Percentiles rank a stretch among this genome's conserved stretches.
phyloP scores from a whole-genome alignment of 2,888 invertebrate species.

The Tuberolachnus salignus region DNA sequence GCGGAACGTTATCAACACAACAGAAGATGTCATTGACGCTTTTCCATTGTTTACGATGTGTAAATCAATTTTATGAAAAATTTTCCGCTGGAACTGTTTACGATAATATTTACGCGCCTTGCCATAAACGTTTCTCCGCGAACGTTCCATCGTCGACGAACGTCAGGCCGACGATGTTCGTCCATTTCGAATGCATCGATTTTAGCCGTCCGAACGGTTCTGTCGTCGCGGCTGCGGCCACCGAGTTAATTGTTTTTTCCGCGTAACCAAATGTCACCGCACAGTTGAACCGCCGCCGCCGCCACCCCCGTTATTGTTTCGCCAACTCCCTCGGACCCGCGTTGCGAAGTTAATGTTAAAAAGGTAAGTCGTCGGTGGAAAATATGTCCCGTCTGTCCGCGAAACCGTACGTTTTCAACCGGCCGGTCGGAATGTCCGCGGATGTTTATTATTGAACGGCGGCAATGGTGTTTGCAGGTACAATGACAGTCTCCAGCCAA shows the following conservation, averaged over 20 bases:
- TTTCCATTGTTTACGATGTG: constrained; percentile 48
- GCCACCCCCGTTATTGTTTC: too few relatives aligned
- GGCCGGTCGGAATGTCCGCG: neutral
- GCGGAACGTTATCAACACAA: constrained; percentile 56
- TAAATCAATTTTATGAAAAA: neutral
- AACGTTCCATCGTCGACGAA: neutral
- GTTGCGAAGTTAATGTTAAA: constrained; percentile 55
- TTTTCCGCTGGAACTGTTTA: neutral
- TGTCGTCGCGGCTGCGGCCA: neutral
- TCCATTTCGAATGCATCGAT: neutral
- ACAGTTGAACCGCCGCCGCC: neutral
- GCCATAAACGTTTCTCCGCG: neutral
- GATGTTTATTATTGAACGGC: neutral
- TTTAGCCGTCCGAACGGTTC: constrained; percentile 5
- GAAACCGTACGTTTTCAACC: neutral
- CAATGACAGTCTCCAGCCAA: constrained; percentile 58
- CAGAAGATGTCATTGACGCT: constrained; percentile 56
- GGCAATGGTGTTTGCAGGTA: constrained; percentile 24
- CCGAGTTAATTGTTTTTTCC: neutral
- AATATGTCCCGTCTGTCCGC: neutral
- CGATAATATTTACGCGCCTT: too few relatives aligned
- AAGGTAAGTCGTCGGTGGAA: constrained; percentile 28
- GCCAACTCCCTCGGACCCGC: constrained; percentile 1
- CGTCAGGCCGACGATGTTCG: constrained; percentile 19
- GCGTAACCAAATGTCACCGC: neutral